phyloP scores from a whole-genome alignment of 2,888 invertebrate species.

The Sclerodermus sp. region DNA sequence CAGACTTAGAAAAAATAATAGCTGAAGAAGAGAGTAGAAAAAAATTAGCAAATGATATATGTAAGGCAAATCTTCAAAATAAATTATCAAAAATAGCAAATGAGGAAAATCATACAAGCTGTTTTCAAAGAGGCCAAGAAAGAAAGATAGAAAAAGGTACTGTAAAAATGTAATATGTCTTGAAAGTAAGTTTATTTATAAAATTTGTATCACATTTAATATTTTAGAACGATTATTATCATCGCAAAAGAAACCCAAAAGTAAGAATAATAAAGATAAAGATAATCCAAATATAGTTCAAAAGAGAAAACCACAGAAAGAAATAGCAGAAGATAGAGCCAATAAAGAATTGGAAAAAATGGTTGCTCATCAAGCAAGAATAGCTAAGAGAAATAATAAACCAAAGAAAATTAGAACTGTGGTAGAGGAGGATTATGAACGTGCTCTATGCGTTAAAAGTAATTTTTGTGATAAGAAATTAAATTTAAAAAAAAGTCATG shows the following conservation, averaged over 20 bases:
- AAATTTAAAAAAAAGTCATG: too few species aligned
- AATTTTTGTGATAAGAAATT: conserved; percentile 7
- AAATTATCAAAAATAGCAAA: conserved; percentile 63
- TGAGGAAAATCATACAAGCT: conserved; percentile 62
- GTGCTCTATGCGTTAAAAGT: conserved; percentile 27
- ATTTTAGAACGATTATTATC: conserved; percentile 40
- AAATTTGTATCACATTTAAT: conserved; percentile 1
- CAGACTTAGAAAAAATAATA: conserved; percentile 80
- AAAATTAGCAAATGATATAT: conserved; percentile 79
- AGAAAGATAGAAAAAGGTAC: conserved; percentile 74
- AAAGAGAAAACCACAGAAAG: conserved; percentile 55
- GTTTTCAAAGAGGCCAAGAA: conserved; percentile 87
- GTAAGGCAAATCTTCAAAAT: conserved; percentile 75
- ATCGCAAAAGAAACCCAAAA: conserved; percentile 41
- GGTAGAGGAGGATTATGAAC: conserved; percentile 61
- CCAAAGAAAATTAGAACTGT: conserved; percentile 68
- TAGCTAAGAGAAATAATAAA: conserved; percentile 76
- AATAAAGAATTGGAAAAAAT: conserved; percentile 71
- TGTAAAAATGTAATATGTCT: conserved; percentile 6
- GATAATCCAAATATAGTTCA: conserved; percentile 50
- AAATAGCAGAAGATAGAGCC: conserved; percentile 67
- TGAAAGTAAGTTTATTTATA: neutral
- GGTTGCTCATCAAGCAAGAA: conserved; percentile 78
- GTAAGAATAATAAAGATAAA: conserved; percentile 37
- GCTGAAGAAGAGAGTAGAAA: conserved; percentile 84